A percentile compares a stretch with the other conserved stretches of the same genome.
These are phyloP conservation scores for Leucoraja ocellata DNA, from an alignment of 2,797 vertebrate genomes.

Conservation along the genomic window DNA sequence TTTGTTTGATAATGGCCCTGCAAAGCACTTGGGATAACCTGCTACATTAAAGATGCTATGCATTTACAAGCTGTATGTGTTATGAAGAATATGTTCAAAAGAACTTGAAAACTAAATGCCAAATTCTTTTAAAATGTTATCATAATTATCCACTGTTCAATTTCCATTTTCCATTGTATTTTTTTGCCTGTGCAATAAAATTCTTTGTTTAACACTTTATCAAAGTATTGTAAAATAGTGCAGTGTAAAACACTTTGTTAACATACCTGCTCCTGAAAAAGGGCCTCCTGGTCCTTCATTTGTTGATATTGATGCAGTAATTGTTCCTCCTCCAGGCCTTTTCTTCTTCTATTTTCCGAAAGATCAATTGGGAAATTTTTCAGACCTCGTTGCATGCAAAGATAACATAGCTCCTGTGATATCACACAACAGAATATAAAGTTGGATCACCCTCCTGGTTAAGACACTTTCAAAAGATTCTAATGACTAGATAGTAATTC, in stretches of 20 bases:
- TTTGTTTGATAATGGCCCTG: too few species aligned
- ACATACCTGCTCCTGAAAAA: conserved; percentile 59
- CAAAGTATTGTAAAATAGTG: too few species aligned
- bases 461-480: background rate
- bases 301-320: conserved; percentile 58
- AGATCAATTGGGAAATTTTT: conserved; percentile 55
- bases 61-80: too few species aligned
- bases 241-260: background rate
- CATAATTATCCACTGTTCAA: background rate
- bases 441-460: background rate
- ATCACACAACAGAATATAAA: background rate
- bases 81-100: background rate
- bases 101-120: background rate
- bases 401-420: conserved; percentile 69
- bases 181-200: background rate
- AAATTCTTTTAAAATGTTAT: background rate
- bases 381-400: conserved; percentile 68
- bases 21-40: too few species aligned
- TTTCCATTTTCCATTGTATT: background rate
- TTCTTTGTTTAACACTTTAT: background rate
- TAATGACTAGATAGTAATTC: background rate
- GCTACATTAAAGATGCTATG: too few species aligned
- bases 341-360: conserved; percentile 52
- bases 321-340: conserved; percentile 58
- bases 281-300: conserved; percentile 54